These are phyloP conservation scores for Tapirus terrestris DNA, from an alignment of 2,113 vertebrate species.

Conservation along the genomic window DNA sequence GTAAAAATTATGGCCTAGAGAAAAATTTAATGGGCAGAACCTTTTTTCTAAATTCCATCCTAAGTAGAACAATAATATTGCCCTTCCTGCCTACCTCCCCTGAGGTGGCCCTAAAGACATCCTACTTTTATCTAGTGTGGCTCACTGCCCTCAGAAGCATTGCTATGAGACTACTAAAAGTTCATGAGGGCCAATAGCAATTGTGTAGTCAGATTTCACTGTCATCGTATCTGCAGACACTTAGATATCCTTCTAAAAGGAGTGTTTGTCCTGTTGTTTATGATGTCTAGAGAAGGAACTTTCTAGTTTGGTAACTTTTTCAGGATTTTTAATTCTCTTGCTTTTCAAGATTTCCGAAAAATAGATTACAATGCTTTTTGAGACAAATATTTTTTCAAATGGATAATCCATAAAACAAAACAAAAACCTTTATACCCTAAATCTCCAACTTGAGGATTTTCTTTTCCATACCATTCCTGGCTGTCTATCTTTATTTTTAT, in stretches of 20 bases:
- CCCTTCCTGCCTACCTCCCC: not conserved
- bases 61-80: not conserved
- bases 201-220: not conserved
- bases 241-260: not conserved
- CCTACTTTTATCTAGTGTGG: not conserved
- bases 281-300: not conserved
- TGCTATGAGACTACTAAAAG: not conserved
- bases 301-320: not conserved
- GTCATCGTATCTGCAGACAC: not conserved
- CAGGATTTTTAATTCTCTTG: conserved; percentile 5
- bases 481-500: not conserved
- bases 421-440: not conserved
- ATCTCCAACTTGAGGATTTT: not conserved
- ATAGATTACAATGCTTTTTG: not conserved
- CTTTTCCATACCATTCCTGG: not conserved
- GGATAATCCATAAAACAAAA: not conserved
- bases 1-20: not conserved
- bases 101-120: not conserved
- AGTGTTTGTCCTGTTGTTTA: not conserved
- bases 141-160: not conserved
- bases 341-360: conserved; percentile 45
- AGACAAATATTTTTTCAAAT: not conserved
- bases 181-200: not conserved
- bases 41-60: not conserved
- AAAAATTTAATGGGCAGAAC: not conserved